phyloP scores from a whole-genome alignment of 92 coral and sea anemone genomes.

The Epizoanthus stellaris region DNA sequence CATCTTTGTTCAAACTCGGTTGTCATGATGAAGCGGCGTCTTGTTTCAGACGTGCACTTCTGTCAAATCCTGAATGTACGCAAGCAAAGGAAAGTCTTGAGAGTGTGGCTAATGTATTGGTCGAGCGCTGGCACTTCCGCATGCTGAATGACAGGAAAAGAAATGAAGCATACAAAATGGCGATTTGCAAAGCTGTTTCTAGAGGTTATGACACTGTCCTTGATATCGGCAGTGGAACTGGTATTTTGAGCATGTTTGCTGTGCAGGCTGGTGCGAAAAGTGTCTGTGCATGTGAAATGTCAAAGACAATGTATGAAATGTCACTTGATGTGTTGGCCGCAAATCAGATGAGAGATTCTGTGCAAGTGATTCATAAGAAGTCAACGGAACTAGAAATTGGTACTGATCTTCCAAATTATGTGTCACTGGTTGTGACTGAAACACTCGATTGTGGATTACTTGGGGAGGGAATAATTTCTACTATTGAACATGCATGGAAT shows the following conservation, averaged over 20 bases:
- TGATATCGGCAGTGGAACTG: constrained; percentile 98
- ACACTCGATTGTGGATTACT: constrained; percentile 96
- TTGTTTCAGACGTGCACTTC: constrained; percentile 80
- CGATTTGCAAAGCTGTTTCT: constrained; percentile 75
- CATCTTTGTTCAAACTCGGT: constrained; percentile 76
- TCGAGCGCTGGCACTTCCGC: constrained; percentile 98
- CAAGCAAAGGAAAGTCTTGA: constrained; percentile 89
- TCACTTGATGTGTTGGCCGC: constrained; percentile 83
- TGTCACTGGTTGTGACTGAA: constrained; percentile 87
- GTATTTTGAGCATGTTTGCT: constrained; percentile 97
- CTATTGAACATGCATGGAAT: constrained; percentile 87
- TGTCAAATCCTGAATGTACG: constrained; percentile 63
- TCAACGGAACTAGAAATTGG: constrained; percentile 86
- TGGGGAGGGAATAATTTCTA: constrained; percentile 93
- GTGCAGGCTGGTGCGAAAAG: constrained; percentile 87
- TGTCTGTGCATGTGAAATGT: constrained; percentile 98
- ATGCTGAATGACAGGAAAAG: constrained; percentile 91
- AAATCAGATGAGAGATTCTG: constrained; percentile 76
- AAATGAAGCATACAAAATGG: constrained; percentile 87
- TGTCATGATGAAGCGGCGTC: constrained; percentile 91
- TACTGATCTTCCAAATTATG: constrained; percentile 69
- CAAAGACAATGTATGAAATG: constrained; percentile 95
- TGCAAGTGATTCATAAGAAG: constrained; percentile 83
- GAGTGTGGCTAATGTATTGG: constrained; percentile 83
- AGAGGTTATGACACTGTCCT: constrained; percentile 76